These are phyloP conservation scores for Blastomussa wellsi DNA, from an alignment of 92 coral and sea anemone genomes.

Conservation along the genomic window DNA sequence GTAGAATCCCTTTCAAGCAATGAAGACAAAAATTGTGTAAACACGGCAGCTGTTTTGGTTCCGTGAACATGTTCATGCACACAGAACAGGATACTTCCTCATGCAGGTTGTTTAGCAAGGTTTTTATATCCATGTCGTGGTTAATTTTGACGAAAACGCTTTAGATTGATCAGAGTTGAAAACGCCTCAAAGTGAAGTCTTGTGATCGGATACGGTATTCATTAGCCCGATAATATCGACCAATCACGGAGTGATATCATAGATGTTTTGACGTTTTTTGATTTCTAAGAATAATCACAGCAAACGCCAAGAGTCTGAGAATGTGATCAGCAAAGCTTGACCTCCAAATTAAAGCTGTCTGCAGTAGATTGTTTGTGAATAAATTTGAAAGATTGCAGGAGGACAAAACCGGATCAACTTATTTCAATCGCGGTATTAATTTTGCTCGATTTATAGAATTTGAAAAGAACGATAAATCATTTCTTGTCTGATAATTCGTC, in stretches of 20 bases:
- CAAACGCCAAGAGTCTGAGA: not conserved
- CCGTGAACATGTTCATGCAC: constrained; percentile 16
- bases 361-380: not conserved
- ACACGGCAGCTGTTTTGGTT: constrained; percentile 39
- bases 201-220: not conserved
- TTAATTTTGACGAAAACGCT: too few species aligned
- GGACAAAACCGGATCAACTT: not conserved
- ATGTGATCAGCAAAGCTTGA: not conserved
- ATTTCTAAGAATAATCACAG: not conserved
- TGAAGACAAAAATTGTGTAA: constrained; percentile 41
- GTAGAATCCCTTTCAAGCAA: constrained; percentile 21
- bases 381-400: not conserved
- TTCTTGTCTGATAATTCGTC: too few species aligned
- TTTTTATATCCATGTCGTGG: constrained; percentile 8
- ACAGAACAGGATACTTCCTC: constrained; percentile 32
- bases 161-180: too few species aligned
- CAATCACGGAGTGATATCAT: not conserved
- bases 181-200: not conserved
- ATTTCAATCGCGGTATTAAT: too few species aligned
- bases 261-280: not conserved
- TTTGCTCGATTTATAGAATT: too few species aligned
- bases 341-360: not conserved
- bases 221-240: not conserved
- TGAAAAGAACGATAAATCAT: too few species aligned
- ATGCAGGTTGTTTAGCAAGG: constrained; percentile 18